Percentiles rank a stretch among this genome's conserved stretches.
Conservation (phyloP, 2,888 invertebrate genomes). For the Tanypteryx hageni region DNA sequence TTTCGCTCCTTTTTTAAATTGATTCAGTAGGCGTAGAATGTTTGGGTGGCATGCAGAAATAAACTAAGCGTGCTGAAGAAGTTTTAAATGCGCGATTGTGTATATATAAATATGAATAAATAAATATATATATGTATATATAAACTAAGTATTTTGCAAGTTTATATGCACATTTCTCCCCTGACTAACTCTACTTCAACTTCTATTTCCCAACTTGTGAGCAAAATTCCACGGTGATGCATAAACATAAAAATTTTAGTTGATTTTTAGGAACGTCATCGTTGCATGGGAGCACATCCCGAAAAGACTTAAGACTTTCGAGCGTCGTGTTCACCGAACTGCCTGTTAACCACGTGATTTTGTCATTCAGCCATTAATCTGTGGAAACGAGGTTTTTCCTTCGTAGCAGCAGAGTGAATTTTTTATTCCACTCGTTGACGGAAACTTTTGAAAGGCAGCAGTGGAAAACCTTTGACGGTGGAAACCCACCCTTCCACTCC, state of each 20-base stretch:
- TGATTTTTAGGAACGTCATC: background rate
- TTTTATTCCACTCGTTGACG: conserved; percentile 62
- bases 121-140: too few relatives aligned
- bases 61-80: too few relatives aligned
- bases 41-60: too few relatives aligned
- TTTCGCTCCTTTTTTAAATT: too few relatives aligned
- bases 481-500: background rate
- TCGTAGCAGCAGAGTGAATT: conserved; percentile 34
- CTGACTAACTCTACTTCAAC: background rate
- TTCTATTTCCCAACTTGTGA: background rate
- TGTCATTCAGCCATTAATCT: conserved; percentile 61
- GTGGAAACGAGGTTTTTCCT: conserved; percentile 49
- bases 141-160: too few relatives aligned
- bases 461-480: conserved; percentile 59
- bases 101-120: too few relatives aligned
- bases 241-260: background rate
- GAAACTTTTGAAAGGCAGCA: conserved; percentile 61
- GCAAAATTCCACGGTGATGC: background rate
- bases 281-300: background rate
- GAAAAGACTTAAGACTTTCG: conserved; percentile 19
- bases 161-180: background rate
- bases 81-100: too few relatives aligned
- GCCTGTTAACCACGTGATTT: conserved; percentile 62
- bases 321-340: conserved; percentile 27
- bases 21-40: too few relatives aligned